Evolutionary conservation across 37 sponge, comb jelly and placozoan species (phyloP), one percentile per base, ranked within the genome.

Genomic region (Oopsacas minuta): DNA sequence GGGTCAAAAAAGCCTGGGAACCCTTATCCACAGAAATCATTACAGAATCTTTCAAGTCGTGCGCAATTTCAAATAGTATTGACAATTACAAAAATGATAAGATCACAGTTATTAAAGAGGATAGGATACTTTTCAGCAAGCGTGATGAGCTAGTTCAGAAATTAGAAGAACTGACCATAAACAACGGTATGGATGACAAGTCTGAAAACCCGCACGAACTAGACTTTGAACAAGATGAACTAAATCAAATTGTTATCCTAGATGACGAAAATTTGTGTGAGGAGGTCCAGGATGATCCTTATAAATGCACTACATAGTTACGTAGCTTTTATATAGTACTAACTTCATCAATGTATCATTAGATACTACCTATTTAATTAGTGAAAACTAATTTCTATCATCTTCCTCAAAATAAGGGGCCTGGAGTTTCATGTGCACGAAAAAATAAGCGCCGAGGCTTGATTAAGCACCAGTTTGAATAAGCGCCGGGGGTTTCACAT

Each of bases 1-100:
- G 89, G 87, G 89, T 91, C 34, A 86, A 84, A 39, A 38, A 86
- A 39, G 83, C 39, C 23, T 91, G 91, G 87, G 87, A 91, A 22
- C 25, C 38, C 0, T 39, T 91, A 35, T 1, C 87, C 39, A 52
- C 61, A 0, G 83, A 88, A 3, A 52, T 89, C 20, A 53, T 90
- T 8, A 35, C 22, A 46, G 88, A 89, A 52, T 89, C 87, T 0
- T 91, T 91, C 36, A 30, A 52, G 35, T 39, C 12, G 38, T 91
- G 87, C 89, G 91, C 89, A 20, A 89, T 86, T 38, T 84, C 88
- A 10, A 49, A 85, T 0, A 36, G 34, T 0, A 46, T 81, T 15
- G 86, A 90, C 39, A 61, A 61, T 35, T 36, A 52, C 1, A 86
- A 85, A 81, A 86, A 88, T 81, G 51, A 84, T 0, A 82, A 75